These are phyloP conservation scores for Taenioides sp. DNA, from an alignment of 2,797 vertebrate genomes.

Conservation along the genomic window DNA sequence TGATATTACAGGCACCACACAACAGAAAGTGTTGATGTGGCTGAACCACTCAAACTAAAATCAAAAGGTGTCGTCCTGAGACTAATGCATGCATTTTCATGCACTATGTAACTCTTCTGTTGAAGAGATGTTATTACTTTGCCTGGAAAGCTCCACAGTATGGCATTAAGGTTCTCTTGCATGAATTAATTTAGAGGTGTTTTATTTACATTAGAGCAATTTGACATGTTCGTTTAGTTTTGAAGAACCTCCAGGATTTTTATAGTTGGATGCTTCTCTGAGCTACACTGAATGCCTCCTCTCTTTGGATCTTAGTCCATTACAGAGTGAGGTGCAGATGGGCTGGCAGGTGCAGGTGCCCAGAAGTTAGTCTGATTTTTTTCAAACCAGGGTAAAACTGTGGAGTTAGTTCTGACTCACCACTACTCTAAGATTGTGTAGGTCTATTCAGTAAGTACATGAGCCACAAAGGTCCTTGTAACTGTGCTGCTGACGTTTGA, in stretches of 20 bases:
- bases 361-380: slow-evolving; percentile 13
- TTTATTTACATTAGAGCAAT: neutral
- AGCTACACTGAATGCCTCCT: slow-evolving; percentile 14
- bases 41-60: slow-evolving; percentile 19
- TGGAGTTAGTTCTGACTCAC: slow-evolving; percentile 23
- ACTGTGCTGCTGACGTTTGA: neutral
- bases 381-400: slow-evolving; percentile 22
- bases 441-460: slow-evolving; percentile 18
- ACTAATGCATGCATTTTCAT: neutral
- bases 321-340: neutral
- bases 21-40: slow-evolving; percentile 19
- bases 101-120: neutral
- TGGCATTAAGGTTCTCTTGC: neutral
- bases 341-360: slow-evolving; percentile 29
- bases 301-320: slow-evolving; percentile 5
- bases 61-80: slow-evolving; percentile 26
- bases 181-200: neutral
- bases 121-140: neutral
- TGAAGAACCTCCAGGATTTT: neutral
- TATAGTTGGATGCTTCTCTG: neutral
- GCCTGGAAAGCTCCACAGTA: too few relatives aligned
- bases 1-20: slow-evolving; percentile 27
- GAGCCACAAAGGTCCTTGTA: neutral
- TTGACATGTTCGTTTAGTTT: neutral
- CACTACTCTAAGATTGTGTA: slow-evolving; percentile 6